Percentiles rank a stretch among this genome's conserved stretches.
Evolutionary conservation across 1,140 invertebrate genomes (phyloP).

Genomic region (Scaptomyza montana): DNA sequence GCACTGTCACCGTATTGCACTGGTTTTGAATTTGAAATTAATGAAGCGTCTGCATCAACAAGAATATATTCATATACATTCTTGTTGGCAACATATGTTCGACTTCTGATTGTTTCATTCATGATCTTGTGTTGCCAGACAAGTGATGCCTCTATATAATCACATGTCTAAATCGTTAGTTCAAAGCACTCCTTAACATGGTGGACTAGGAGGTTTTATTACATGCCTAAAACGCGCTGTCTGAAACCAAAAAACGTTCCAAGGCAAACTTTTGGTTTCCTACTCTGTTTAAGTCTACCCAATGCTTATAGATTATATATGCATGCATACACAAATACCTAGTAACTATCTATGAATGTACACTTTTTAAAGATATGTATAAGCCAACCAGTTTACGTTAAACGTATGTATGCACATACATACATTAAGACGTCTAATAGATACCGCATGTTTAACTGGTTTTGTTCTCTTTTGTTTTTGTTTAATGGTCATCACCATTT

Average conservation of each 20-base stretch:
- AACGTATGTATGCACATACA: background rate
- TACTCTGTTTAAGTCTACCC: background rate
- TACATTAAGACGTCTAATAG: slow-evolving; percentile 1
- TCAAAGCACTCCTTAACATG: slow-evolving; percentile 14
- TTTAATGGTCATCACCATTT: background rate
- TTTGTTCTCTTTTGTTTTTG: slow-evolving; percentile 16
- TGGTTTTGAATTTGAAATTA: background rate
- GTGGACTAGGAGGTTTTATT: background rate
- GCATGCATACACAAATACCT: background rate
- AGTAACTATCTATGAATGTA: background rate
- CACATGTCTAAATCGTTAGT: slow-evolving; percentile 11
- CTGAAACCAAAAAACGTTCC: slow-evolving; percentile 14
- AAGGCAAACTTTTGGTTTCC: slow-evolving; percentile 13
- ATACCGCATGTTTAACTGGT: slow-evolving; percentile 34
- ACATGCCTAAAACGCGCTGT: slow-evolving; percentile 42
- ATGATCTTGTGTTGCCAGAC: too few species aligned
- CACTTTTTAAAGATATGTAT: slow-evolving; percentile 12
- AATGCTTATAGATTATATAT: background rate
- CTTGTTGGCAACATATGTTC: too few species aligned
- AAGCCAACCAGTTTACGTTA: slow-evolving; percentile 39
- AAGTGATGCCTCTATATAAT: background rate
- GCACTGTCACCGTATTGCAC: background rate
- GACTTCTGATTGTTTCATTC: too few species aligned
- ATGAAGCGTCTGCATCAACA: background rate
- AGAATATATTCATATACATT: too few species aligned